These are phyloP conservation scores for Eretmochelys imbricata DNA, from an alignment of 2,113 vertebrate genomes.

Conservation along the genomic window DNA sequence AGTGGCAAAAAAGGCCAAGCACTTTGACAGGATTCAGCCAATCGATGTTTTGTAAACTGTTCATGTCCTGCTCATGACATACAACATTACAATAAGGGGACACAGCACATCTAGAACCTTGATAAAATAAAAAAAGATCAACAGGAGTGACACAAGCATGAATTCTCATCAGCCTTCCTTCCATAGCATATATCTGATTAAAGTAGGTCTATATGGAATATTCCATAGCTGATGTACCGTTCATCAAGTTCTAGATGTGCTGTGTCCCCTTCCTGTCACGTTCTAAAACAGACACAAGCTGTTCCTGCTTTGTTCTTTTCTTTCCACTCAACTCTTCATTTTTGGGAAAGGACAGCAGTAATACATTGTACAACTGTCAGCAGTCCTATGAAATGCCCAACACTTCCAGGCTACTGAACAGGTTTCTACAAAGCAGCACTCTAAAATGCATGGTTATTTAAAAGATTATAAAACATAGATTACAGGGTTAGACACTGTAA, in stretches of 20 bases:
- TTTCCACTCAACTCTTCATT: neutral
- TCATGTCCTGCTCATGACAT: neutral
- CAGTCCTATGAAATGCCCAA: neutral
- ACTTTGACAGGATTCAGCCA: neutral
- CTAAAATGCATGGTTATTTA: neutral
- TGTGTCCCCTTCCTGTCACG: neutral
- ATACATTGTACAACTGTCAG: neutral
- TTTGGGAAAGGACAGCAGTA: neutral
- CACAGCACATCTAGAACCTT: neutral
- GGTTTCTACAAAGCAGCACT: neutral
- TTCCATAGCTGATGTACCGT: neutral
- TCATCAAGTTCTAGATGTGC: neutral
- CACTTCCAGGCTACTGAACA: neutral
- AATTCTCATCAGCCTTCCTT: neutral
- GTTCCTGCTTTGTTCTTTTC: neutral
- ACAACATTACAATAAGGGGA: neutral
- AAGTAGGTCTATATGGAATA: neutral
- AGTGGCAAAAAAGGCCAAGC: neutral
- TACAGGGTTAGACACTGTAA: neutral
- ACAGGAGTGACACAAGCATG: neutral
- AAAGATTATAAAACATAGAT: neutral
- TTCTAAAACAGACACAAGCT: neutral
- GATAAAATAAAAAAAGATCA: neutral
- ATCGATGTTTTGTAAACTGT: neutral
- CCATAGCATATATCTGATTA: neutral